phyloP scores from a whole-genome alignment of 1,140 invertebrate species.

The Mizuhopecten yessoensis region DNA sequence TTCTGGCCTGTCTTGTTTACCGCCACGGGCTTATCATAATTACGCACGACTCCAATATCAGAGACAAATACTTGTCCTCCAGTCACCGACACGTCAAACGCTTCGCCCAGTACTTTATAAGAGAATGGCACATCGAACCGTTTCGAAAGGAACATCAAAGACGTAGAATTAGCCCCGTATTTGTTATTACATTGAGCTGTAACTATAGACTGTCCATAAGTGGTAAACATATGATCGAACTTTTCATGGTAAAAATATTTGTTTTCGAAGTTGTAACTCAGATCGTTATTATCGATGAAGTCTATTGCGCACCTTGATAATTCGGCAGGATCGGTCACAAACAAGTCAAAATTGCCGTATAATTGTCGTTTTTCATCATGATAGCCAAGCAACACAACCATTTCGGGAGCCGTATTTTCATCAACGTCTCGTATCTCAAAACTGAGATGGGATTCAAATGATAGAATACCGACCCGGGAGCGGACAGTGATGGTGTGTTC shows the following conservation, averaged over 20 bases:
- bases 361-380: conserved; percentile 57
- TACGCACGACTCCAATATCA: conserved; percentile 40
- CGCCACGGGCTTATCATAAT: background rate
- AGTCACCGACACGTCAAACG: conserved; percentile 31
- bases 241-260: background rate
- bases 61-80: conserved; percentile 44
- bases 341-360: conserved; percentile 50
- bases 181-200: conserved; percentile 47
- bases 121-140: conserved; percentile 56
- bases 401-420: conserved; percentile 72
- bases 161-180: conserved; percentile 38
- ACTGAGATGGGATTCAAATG: conserved; percentile 49
- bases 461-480: conserved; percentile 66
- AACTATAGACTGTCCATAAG: conserved; percentile 46
- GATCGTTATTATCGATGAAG: conserved; percentile 58
- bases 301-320: conserved; percentile 59
- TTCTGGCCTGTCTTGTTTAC: background rate
- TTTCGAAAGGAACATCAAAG: conserved; percentile 50
- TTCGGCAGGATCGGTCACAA: conserved; percentile 62
- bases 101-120: conserved; percentile 37
- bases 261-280: background rate
- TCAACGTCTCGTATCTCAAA: conserved; percentile 72
- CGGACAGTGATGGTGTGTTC: conserved; percentile 73
- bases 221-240: conserved; percentile 5
- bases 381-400: conserved; percentile 64